These are phyloP conservation scores for Metaphire vulgaris DNA, from an alignment of 1,140 invertebrate genomes.

Conservation along the genomic window DNA sequence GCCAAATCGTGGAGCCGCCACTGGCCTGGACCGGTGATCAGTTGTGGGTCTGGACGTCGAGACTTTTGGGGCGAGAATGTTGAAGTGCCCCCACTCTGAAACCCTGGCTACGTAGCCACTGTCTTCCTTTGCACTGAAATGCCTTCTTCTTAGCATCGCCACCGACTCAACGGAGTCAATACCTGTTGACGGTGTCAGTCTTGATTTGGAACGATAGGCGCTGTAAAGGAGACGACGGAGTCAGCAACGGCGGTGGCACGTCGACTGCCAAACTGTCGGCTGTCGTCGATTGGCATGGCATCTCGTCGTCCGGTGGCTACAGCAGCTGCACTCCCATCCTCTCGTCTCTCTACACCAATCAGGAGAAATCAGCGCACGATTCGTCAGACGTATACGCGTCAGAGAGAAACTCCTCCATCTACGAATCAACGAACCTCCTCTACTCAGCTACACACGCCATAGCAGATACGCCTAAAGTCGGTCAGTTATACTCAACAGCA, in stretches of 20 bases:
- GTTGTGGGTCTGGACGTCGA: neutral
- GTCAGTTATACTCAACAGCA: neutral
- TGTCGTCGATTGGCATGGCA: neutral
- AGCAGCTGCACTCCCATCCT: neutral
- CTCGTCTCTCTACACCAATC: neutral
- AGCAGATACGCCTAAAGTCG: neutral
- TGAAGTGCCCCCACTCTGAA: too few species aligned
- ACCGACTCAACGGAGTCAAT: neutral
- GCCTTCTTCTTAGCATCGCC: too few species aligned
- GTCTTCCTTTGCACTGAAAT: too few species aligned
- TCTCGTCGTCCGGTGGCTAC: neutral
- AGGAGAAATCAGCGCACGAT: neutral
- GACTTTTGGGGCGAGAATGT: neutral
- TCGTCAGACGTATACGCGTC: neutral
- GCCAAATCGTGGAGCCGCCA: too few species aligned
- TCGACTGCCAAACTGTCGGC: neutral
- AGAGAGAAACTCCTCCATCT: neutral
- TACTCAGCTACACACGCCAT: neutral
- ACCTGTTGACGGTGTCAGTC: neutral
- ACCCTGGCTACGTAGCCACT: too few species aligned
- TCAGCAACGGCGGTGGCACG: too few species aligned
- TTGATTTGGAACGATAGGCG: neutral
- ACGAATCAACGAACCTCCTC: neutral
- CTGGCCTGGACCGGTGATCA: too few species aligned
- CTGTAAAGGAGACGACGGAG: neutral